Conservation (phyloP, 30 jellyfish, hydroid and myxozoan genomes). For the Cassiopea xamachana region DNA sequence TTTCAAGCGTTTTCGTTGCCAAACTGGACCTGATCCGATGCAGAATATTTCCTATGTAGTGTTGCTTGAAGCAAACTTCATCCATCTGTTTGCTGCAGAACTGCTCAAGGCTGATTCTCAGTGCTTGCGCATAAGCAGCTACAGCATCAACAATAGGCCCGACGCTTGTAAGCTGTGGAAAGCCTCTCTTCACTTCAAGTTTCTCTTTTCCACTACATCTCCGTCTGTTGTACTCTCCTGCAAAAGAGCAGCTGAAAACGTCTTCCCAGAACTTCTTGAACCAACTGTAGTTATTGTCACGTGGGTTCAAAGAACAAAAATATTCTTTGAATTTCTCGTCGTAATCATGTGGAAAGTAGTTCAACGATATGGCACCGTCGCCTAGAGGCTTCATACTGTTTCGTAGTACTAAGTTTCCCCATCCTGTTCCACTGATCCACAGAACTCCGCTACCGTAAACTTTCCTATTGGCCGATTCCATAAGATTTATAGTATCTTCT, state of each 20-base stretch:
- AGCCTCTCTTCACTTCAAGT: conserved; percentile 12
- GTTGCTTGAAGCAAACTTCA: conserved; percentile 19
- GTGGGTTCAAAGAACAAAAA: conserved; percentile 64
- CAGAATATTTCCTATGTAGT: conserved; percentile 18
- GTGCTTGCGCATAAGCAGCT: conserved; percentile 54
- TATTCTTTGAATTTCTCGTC: conserved; percentile 37
- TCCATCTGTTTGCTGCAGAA: conserved; percentile 23
- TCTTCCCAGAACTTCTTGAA: conserved; percentile 72
- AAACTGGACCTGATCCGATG: conserved; percentile 25
- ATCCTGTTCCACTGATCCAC: conserved; percentile 69
- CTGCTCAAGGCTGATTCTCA: conserved; percentile 22
- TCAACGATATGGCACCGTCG: conserved; percentile 47
- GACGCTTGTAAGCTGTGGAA: conserved; percentile 31
- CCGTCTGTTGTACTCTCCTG: not conserved
- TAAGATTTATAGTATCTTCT: conserved; percentile 48
- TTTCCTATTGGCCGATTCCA: conserved; percentile 49
- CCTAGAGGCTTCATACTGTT: conserved; percentile 1
- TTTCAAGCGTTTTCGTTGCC: conserved; percentile 10
- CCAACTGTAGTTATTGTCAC: conserved; percentile 7
- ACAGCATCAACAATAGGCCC: conserved; percentile 72
- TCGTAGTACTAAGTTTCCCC: conserved; percentile 44
- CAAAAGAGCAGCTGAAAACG: conserved; percentile 54
- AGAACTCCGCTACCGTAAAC: conserved; percentile 21
- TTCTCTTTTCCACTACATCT: conserved; percentile 61
- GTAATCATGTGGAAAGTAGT: conserved; percentile 6